Evolutionary conservation across 2,113 vertebrate genomes (phyloP), one percentile per base, ranked within the genome.

Genomic region (Hemicordylus capensis): DNA sequence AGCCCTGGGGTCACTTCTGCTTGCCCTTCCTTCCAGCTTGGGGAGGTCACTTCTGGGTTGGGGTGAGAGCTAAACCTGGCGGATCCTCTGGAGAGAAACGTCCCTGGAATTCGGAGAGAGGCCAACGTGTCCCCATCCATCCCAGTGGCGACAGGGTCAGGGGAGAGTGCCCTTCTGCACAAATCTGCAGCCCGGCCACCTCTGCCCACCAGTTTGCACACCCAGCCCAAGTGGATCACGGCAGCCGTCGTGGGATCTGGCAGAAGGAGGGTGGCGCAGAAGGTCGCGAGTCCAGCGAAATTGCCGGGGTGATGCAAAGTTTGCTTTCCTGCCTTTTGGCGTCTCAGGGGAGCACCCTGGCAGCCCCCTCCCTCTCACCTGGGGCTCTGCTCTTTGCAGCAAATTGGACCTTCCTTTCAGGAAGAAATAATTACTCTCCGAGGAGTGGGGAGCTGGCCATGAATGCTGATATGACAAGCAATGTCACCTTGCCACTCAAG

Each of bases 401-500:
- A 97, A 97, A 97, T 95, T 97, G 97, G 98, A 96, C 97, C 98
- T 97, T 97, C 97, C 92, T 92, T 96, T 97, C 97, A 93, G 94
- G 96, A 97, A 97, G 97, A 97, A 98, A 97, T 96, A 97, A 96
- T 97, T 97, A 97, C 98, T 97, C 97, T 97, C 97, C 3, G 89
- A 96, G 97, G 97, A 97, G 96, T 92, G 80, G 90, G 95, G 95
- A 95, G 94, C 96, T 89, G 97, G 96, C 94, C 90, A 22, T 81
- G 96, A 97, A 97, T 96, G 97, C 97, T 97, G 97, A 98, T 96
- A 95, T 94, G 96, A 97, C 97, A 96, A 93, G 93, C 97, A 98
- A 97, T 96, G 98, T 98, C 98, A 98, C 98, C 98, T 98, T 98
- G 97, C 95, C 97, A 96, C 90, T 95, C 96, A 95, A 82, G 64